Conservation (phyloP, 2,113 vertebrate genomes). For the Pontoporia blainvillei region DNA sequence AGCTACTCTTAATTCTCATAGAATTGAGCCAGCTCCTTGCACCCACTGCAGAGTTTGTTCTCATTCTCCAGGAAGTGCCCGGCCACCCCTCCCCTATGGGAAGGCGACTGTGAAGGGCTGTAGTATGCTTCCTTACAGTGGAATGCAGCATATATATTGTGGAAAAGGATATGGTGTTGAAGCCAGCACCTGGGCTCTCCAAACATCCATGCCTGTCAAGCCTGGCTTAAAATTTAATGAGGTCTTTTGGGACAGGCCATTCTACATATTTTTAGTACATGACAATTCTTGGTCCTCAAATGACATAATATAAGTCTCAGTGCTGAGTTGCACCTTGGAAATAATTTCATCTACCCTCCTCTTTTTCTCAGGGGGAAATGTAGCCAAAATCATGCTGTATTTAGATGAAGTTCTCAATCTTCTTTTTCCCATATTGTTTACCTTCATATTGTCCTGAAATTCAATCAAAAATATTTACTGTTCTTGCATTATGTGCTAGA, state of each 20-base stretch:
- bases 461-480: background rate
- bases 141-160: constrained; percentile 23
- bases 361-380: background rate
- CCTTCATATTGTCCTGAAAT: background rate
- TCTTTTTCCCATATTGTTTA: background rate
- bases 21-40: constrained; percentile 48
- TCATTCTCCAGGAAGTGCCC: constrained; percentile 51
- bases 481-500: background rate
- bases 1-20: constrained; percentile 60
- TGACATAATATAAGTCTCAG: background rate
- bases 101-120: background rate
- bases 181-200: constrained; percentile 13
- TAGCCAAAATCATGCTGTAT: background rate
- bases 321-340: background rate
- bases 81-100: background rate
- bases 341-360: background rate
- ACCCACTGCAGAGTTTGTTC: background rate
- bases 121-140: background rate
- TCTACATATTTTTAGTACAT: background rate
- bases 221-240: constrained; percentile 39
- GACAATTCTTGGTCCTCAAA: background rate
- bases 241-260: background rate
- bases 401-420: background rate
- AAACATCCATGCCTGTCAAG: background rate
- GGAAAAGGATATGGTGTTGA: background rate